Percentiles rank a stretch among this genome's conserved stretches.
These are phyloP conservation scores for Poecilia wingei DNA, from an alignment of 2,797 vertebrate species.

Conservation along the genomic window DNA sequence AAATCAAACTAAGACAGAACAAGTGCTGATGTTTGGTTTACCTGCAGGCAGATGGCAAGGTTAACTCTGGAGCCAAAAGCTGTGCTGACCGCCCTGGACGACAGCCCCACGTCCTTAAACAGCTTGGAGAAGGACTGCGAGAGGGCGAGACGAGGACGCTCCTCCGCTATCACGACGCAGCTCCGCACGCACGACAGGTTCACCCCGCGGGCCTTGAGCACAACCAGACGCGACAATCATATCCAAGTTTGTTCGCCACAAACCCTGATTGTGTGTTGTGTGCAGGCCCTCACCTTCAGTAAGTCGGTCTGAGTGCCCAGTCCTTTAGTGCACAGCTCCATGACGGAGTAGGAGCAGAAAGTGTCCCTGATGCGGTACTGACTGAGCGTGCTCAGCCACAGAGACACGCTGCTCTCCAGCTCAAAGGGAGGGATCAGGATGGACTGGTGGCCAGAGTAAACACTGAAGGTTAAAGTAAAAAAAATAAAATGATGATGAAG, in stretches of 20 bases:
- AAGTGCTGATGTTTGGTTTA: conserved; percentile 49
- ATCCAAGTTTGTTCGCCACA: background rate
- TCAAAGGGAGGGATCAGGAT: conserved; percentile 98
- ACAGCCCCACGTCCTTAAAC: conserved; percentile 96
- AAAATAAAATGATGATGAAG: background rate
- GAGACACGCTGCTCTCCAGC: conserved; percentile 92
- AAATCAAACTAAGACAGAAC: background rate
- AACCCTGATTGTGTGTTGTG: background rate
- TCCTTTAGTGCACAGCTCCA: conserved; percentile 98
- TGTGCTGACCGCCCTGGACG: conserved; percentile 93
- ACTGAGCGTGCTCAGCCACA: conserved; percentile 97
- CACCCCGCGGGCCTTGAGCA: conserved; percentile 89
- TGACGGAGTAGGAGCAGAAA: conserved; percentile 99
- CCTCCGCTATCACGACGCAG: conserved; percentile 96
- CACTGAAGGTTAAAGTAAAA: conserved; percentile 74
- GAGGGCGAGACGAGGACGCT: conserved; percentile 90
- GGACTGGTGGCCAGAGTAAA: conserved; percentile 98
- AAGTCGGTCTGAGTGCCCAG: conserved; percentile 95
- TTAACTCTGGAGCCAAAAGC: conserved; percentile 98
- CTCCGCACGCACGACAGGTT: conserved; percentile 94
- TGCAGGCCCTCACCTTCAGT: conserved; percentile 83
- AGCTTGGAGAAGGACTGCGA: conserved; percentile 97
- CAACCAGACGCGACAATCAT: conserved; percentile 7
- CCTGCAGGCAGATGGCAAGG: conserved; percentile 96
- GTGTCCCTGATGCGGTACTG: conserved; percentile 98